Evolutionary conservation across 2,888 invertebrate genomes (phyloP).

Genomic region (Emesis russula): DNA sequence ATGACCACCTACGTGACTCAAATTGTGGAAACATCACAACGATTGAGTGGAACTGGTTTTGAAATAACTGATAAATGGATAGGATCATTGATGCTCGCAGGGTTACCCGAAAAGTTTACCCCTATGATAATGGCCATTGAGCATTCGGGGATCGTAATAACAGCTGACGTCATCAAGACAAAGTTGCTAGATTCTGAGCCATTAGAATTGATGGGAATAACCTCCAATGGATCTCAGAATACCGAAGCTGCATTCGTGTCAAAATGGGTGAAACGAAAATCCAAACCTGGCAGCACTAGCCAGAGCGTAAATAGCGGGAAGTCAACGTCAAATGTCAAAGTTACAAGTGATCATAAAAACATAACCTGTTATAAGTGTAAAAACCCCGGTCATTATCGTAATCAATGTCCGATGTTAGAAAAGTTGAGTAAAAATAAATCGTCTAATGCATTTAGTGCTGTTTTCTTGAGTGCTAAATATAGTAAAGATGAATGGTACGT

Average conservation of each 20-base stretch:
- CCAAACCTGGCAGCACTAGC: constrained; percentile 34
- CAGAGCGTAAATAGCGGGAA: constrained; percentile 18
- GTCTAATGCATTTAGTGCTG: constrained; percentile 46
- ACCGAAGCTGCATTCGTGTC: constrained; percentile 52
- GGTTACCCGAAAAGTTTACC: constrained; percentile 50
- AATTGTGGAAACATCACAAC: constrained; percentile 33
- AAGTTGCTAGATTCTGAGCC: constrained; percentile 49
- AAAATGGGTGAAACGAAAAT: constrained; percentile 44
- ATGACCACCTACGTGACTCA: constrained; percentile 26
- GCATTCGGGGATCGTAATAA: constrained; percentile 47
- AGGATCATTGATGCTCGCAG: constrained; percentile 45
- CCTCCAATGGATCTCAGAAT: constrained; percentile 44
- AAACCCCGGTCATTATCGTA: constrained; percentile 42
- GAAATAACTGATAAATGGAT: constrained; percentile 50
- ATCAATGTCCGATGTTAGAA: constrained; percentile 18
- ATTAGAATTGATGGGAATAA: constrained; percentile 18
- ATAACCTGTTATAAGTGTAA: constrained; percentile 51
- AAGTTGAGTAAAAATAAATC: not conserved
- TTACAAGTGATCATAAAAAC: constrained; percentile 33
- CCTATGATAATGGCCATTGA: constrained; percentile 65
- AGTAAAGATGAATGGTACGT: constrained; percentile 74
- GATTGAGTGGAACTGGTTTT: constrained; percentile 48
- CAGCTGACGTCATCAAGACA: constrained; percentile 50
- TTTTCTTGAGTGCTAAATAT: constrained; percentile 73
- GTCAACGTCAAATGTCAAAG: constrained; percentile 28